Evolutionary conservation across 2,113 vertebrate species (phyloP).

Genomic region (Buteo buteo): DNA sequence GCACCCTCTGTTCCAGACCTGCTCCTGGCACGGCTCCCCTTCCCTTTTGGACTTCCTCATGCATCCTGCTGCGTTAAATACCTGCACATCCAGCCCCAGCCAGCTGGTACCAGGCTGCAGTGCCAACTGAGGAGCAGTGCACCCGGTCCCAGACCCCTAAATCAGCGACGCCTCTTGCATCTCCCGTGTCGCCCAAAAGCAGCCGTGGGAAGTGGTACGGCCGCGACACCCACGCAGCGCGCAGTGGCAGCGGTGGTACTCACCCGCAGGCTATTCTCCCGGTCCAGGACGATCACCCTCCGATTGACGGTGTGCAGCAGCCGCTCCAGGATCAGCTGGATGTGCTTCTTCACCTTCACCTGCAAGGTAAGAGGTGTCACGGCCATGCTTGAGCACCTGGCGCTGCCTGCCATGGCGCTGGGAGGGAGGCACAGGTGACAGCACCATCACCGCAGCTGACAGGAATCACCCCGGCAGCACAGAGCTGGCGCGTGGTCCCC

Average conservation of each 20-base stretch:
- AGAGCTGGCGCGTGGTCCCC: rapidly evolving
- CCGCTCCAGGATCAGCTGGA: conserved; percentile 24
- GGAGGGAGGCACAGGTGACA: not conserved
- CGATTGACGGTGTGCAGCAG: conserved; percentile 32
- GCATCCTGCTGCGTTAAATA: not conserved
- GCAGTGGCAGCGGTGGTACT: not conserved
- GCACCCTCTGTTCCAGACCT: not conserved
- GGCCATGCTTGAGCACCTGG: not conserved
- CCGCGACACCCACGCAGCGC: rapidly evolving
- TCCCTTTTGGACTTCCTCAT: not conserved
- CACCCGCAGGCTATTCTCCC: conserved; percentile 37
- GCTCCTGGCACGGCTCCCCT: not conserved
- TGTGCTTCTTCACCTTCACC: conserved; percentile 29
- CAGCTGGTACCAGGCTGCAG: not conserved
- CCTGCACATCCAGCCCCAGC: not conserved
- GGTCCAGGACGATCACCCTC: conserved; percentile 47
- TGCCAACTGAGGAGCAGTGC: not conserved
- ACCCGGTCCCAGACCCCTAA: rapidly evolving
- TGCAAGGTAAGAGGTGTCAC: not conserved
- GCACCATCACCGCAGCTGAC: rapidly evolving
- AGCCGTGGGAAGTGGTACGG: rapidly evolving
- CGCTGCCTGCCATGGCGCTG: rapidly evolving
- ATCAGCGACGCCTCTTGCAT: rapidly evolving
- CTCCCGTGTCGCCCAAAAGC: rapidly evolving
- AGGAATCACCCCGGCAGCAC: rapidly evolving